These are phyloP conservation scores for Sarcophilus harrisii DNA, from an alignment of 2,797 vertebrate species.

Conservation along the genomic window DNA sequence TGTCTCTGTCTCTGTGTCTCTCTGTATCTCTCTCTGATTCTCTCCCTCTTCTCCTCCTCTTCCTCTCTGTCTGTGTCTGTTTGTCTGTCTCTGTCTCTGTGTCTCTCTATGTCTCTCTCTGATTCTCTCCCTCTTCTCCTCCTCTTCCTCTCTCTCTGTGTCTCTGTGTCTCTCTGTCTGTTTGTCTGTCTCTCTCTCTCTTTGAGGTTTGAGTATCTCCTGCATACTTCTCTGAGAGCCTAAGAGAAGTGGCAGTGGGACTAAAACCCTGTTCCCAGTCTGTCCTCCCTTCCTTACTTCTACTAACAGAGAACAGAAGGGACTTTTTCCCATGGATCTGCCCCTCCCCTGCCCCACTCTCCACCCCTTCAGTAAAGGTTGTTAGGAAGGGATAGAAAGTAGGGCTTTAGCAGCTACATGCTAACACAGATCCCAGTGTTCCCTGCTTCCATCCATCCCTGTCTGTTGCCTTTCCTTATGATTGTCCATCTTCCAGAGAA, in stretches of 20 bases:
- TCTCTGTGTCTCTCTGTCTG: no score
- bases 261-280: background rate
- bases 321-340: background rate
- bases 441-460: background rate
- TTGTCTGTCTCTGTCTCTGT: no score
- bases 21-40: background rate
- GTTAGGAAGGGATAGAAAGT: background rate
- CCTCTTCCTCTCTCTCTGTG: background rate
- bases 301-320: background rate
- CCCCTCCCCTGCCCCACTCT: background rate
- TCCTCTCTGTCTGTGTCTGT: no score
- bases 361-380: background rate
- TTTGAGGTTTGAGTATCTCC: background rate
- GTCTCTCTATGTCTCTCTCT: no score
- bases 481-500: background rate
- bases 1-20: conserved; percentile 34
- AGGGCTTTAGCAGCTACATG: background rate
- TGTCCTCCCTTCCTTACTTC: background rate
- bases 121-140: no score
- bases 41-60: background rate
- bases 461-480: background rate
- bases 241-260: background rate
- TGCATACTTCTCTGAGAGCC: background rate
- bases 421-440: background rate
- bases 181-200: background rate